Percentiles rank a stretch among this genome's conserved stretches.
Conservation (phyloP, 2,113 vertebrate genomes). For the Microcebus murinus region DNA sequence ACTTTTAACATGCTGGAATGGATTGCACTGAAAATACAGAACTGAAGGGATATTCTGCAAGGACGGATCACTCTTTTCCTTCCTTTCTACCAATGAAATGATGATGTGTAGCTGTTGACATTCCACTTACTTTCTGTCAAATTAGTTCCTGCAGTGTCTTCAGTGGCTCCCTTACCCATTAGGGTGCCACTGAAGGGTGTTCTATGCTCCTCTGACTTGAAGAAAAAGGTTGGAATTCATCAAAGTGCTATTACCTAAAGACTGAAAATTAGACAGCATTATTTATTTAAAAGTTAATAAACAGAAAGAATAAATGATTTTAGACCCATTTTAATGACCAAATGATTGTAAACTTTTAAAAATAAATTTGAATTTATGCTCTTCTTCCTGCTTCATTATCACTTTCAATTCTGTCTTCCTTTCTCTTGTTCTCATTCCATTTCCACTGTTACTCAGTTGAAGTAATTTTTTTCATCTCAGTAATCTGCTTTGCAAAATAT, state of each 20-base stretch:
- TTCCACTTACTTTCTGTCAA: neutral
- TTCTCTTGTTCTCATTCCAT: neutral
- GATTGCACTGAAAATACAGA: too few species aligned
- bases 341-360: neutral
- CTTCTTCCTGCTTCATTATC: neutral
- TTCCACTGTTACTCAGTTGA: neutral
- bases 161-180: neutral
- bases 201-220: neutral
- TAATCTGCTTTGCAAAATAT: slow-evolving; percentile 1
- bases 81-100: neutral
- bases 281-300: neutral
- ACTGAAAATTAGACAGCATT: neutral
- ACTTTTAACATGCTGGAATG: neutral
- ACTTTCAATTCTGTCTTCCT: neutral
- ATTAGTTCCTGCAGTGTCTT: neutral
- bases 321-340: neutral
- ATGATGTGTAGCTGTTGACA: neutral
- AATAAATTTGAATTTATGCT: neutral
- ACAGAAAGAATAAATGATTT: neutral
- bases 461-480: neutral
- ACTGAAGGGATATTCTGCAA: neutral
- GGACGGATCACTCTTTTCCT: neutral
- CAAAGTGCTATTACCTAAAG: neutral
- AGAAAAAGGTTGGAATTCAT: neutral
- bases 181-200: neutral